Evolutionary conservation across 2,113 vertebrate genomes (phyloP), one percentile per base, ranked within the genome.

Genomic region (Arvicanthis niloticus): DNA sequence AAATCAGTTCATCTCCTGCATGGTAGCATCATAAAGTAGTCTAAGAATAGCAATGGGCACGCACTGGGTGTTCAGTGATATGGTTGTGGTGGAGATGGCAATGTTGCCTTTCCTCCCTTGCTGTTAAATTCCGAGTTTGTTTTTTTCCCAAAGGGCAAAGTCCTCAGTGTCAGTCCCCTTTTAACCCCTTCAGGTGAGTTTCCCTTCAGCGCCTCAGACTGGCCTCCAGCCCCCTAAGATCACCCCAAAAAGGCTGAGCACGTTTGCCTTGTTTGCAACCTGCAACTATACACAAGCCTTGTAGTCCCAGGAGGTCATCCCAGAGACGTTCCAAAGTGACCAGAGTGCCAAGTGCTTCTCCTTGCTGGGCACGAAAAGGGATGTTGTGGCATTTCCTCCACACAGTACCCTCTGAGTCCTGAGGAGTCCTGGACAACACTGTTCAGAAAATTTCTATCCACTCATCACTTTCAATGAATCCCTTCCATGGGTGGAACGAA

Each of bases 171-270:
- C 19, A 3, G 1, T 40, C 17, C 4, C 2, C 80, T 40, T 10
- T 0, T 29, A 48, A 45, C 17, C 42, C 42, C 42, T 34, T 11
- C 29, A 68, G 42, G 42, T 48, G 17, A 21, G 34, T 17, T 12
- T 53, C 29, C 75, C n/a, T 45, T 68, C 65, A 45, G 48, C 26
- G 16, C 29, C 26, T 65, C 19, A 53, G 16, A 4, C 2, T 58
- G 84, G 26, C 42, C 45, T 62, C 29, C 12, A 37, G 58, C 40
- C 67, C 26, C 68, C 21, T 73, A 10, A 51, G 29, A 76, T 9
- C 42, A 5, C 37, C 19, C n/a, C 60, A 68, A 16, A 0, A 5
- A 53, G 9, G 3, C 24, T 5, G 81, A 62, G 19, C 48, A 22
- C 29, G 19, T 62, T 45, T 45, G 42, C 48, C 53, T 88, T 65